Conservation (phyloP, 2,888 invertebrate species). For the Pegoplata infirma region DNA sequence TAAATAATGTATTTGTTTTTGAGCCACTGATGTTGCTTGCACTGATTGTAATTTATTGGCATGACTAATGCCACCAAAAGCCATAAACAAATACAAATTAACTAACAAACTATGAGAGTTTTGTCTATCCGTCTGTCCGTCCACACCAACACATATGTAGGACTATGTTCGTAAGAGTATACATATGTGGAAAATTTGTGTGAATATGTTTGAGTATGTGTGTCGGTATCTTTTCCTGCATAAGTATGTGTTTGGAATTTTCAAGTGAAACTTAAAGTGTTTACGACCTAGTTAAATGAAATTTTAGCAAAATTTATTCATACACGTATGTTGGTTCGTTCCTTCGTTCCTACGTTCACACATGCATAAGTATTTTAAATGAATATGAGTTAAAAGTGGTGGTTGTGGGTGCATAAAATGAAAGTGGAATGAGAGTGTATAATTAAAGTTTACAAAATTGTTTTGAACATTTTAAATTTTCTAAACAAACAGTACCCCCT, state of each 20-base stretch:
- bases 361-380: too few relatives aligned
- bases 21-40: constrained; percentile 42
- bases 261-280: constrained; percentile 7
- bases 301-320: neutral
- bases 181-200: neutral
- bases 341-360: too few relatives aligned
- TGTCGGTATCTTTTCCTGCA: neutral
- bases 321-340: too few relatives aligned
- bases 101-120: constrained; percentile 37
- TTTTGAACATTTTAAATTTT: neutral
- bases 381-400: too few relatives aligned
- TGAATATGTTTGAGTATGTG: neutral
- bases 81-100: constrained; percentile 56
- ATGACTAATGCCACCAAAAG: constrained; percentile 55
- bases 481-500: neutral
- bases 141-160: neutral
- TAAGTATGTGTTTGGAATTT: constrained; percentile 27
- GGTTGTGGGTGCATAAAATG: too few relatives aligned
- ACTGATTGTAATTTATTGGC: constrained; percentile 59
- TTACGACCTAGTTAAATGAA: constrained; percentile 4
- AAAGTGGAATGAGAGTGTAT: neutral
- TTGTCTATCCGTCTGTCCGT: too few relatives aligned
- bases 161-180: neutral
- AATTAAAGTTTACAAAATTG: neutral
- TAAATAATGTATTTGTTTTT: constrained; percentile 17